Evolutionary conservation across 2,113 vertebrate genomes (phyloP).

Genomic region (Phainopepla nitens): DNA sequence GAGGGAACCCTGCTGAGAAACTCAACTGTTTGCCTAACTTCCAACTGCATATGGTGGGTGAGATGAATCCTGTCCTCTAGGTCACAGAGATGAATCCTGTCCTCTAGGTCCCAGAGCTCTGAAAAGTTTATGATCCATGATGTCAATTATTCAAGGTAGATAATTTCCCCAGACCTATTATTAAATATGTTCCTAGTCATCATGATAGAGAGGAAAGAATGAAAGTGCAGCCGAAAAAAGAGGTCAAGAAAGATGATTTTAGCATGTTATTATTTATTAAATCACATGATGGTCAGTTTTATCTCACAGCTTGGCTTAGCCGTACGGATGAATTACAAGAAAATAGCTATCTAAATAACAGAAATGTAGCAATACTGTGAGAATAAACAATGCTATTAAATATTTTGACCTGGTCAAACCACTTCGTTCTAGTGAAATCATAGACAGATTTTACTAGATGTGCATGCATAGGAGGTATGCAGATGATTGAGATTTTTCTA

Average conservation of each 20-base stretch:
- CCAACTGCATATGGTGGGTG: not conserved
- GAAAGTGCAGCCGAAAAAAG: not conserved
- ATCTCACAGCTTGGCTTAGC: not conserved
- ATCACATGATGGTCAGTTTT: not conserved
- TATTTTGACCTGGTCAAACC: not conserved
- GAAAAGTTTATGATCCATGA: not conserved
- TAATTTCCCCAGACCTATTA: not conserved
- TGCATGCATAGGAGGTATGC: fast-evolving
- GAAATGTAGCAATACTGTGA: not conserved
- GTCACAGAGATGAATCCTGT: not conserved
- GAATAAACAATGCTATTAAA: not conserved
- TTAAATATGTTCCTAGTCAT: not conserved
- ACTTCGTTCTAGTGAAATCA: not conserved
- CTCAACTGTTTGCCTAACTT: not conserved
- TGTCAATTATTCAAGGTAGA: not conserved
- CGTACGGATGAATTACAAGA: not conserved
- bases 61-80: not conserved
- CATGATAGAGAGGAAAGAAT: not conserved
- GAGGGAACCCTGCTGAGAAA: not conserved
- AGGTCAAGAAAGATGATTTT: not conserved
- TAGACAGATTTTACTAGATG: not conserved
- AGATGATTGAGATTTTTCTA: not conserved
- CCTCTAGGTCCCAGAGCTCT: not conserved
- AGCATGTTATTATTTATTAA: not conserved
- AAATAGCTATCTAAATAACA: not conserved